Conservation (phyloP, 2,888 invertebrate genomes). For the Philereme transversata region DNA sequence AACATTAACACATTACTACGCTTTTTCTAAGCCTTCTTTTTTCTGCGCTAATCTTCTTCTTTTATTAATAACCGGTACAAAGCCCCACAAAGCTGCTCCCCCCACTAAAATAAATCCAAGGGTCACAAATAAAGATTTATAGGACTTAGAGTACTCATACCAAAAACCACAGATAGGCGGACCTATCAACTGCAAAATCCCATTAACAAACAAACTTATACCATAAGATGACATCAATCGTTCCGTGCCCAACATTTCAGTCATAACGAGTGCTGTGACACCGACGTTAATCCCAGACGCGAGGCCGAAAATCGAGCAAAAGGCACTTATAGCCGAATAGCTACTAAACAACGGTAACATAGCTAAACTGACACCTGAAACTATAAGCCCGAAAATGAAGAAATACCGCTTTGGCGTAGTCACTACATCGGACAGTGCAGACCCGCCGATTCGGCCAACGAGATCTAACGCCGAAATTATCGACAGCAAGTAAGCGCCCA, state of each 20-base stretch:
- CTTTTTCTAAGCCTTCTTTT: slow-evolving; percentile 46
- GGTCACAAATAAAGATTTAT: slow-evolving; percentile 88
- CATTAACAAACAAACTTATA: slow-evolving; percentile 93
- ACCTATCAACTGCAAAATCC: slow-evolving; percentile 90
- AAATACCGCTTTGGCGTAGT: slow-evolving; percentile 92
- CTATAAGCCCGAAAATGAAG: slow-evolving; percentile 90
- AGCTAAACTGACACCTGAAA: slow-evolving; percentile 90
- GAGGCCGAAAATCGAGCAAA: slow-evolving; percentile 91
- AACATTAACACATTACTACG: slow-evolving; percentile 44
- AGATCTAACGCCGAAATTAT: slow-evolving; percentile 92
- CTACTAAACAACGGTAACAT: slow-evolving; percentile 87
- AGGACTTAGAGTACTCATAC: slow-evolving; percentile 86
- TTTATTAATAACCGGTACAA: slow-evolving; percentile 88
- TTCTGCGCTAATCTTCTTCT: slow-evolving; percentile 53
- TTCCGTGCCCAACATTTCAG: slow-evolving; percentile 93
- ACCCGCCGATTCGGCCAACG: slow-evolving; percentile 93
- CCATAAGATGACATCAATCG: slow-evolving; percentile 94
- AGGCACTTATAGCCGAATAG: slow-evolving; percentile 86
- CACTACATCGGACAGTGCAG: slow-evolving; percentile 91
- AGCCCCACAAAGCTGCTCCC: slow-evolving; percentile 90
- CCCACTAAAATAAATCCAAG: slow-evolving; percentile 88
- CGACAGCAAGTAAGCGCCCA: slow-evolving; percentile 89
- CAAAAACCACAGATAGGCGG: slow-evolving; percentile 93
- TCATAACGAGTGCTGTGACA: slow-evolving; percentile 94
- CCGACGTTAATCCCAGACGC: slow-evolving; percentile 94